Conservation (phyloP, 2,113 vertebrate species). For the Pungitius pungitius region DNA sequence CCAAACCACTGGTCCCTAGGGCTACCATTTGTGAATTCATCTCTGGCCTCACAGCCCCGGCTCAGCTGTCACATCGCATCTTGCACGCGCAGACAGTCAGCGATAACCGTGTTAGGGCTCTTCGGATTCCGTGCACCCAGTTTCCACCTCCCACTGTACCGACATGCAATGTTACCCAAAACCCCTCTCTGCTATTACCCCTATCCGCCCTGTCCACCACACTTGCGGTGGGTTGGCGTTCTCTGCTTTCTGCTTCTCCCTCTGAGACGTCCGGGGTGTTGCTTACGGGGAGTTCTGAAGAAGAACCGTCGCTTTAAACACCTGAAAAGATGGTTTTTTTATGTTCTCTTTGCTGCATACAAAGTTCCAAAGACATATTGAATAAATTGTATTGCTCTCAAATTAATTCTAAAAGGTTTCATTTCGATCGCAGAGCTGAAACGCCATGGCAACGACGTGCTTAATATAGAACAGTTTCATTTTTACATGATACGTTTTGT, state of each 20-base stretch:
- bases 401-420: conserved; percentile 24
- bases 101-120: conserved; percentile 72
- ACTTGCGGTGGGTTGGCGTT: conserved; percentile 14
- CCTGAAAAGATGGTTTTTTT: conserved; percentile 20
- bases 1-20: conserved; percentile 67
- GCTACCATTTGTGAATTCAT: conserved; percentile 82
- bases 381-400: conserved; percentile 16
- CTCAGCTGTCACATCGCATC: conserved; percentile 84
- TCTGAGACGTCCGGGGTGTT: conserved; percentile 11
- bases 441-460: neutral
- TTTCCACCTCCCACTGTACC: conserved; percentile 54
- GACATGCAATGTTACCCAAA: conserved; percentile 53
- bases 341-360: conserved; percentile 16
- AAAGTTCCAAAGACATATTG: conserved; percentile 34
- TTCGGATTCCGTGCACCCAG: conserved; percentile 74
- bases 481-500: conserved; percentile 16
- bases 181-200: conserved; percentile 32
- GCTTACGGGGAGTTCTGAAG: conserved; percentile 4
- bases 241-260: conserved; percentile 13
- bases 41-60: conserved; percentile 75
- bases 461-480: neutral
- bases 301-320: conserved; percentile 16
- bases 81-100: conserved; percentile 73
- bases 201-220: conserved; percentile 6
- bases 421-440: conserved; percentile 22